A percentile compares a stretch with the other conserved stretches of the same genome.
Conservation (phyloP, 2,113 vertebrate species). For the Bostrychus sinensis region DNA sequence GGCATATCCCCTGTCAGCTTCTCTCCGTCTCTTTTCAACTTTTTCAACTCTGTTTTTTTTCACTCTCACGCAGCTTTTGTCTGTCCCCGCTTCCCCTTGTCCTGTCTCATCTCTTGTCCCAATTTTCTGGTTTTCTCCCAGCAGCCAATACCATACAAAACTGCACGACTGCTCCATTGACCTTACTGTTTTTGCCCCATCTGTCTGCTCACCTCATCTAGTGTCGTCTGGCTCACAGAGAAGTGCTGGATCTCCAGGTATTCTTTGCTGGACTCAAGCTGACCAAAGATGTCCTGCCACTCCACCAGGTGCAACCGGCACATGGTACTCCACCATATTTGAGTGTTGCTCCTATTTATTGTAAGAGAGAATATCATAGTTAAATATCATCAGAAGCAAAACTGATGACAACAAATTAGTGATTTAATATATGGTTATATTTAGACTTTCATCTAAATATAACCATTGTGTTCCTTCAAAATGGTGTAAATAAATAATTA, state of each 20-base stretch:
- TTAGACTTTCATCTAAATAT: too few species aligned
- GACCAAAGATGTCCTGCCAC: constrained; percentile 93
- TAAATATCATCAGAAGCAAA: not conserved
- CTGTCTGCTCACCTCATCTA: constrained; percentile 89
- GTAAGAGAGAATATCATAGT: constrained; percentile 23
- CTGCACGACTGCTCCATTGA: constrained; percentile 7
- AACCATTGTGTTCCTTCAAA: too few species aligned
- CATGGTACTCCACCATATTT: constrained; percentile 90
- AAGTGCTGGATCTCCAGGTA: constrained; percentile 93
- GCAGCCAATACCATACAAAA: constrained; percentile 41
- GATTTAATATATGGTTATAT: too few species aligned
- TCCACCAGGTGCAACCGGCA: constrained; percentile 89
- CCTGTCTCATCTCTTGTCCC: constrained; percentile 31
- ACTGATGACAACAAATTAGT: not conserved
- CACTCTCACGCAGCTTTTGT: constrained; percentile 57
- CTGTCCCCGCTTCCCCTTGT: constrained; percentile 41
- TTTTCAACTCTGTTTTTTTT: constrained; percentile 57
- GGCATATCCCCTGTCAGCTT: constrained; percentile 67
- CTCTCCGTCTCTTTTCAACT: constrained; percentile 61
- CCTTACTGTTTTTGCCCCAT: constrained; percentile 22
- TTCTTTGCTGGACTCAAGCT: constrained; percentile 89
- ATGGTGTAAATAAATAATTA: too few species aligned
- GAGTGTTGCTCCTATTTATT: constrained; percentile 87
- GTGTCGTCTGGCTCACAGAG: constrained; percentile 93
- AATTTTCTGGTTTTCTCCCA: constrained; percentile 40